These are phyloP conservation scores for Coranthus polyacanthus DNA, from an alignment of 2,797 vertebrate species.

Conservation along the genomic window DNA sequence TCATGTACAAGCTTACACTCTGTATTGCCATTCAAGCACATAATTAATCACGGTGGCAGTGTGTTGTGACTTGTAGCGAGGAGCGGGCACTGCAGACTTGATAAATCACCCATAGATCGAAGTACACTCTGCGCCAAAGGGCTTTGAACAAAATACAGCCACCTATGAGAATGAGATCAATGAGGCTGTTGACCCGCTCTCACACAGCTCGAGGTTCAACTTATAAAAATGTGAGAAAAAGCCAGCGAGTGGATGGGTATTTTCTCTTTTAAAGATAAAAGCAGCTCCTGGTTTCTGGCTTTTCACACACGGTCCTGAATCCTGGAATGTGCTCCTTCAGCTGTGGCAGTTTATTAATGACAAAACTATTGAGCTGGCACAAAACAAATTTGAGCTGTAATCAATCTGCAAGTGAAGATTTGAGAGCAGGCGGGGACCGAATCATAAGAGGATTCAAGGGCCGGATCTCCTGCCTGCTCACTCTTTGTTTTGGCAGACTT, in stretches of 20 bases:
- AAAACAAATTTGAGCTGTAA: constrained; percentile 37
- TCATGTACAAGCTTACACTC: constrained; percentile 69
- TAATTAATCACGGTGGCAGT: constrained; percentile 83
- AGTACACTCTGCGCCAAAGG: constrained; percentile 80
- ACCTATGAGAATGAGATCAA: constrained; percentile 86
- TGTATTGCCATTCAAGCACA: constrained; percentile 70
- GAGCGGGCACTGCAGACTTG: constrained; percentile 75
- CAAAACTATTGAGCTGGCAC: constrained; percentile 42
- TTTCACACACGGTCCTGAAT: background rate
- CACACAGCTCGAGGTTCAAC: constrained; percentile 75
- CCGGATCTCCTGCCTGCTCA: background rate
- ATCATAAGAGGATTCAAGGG: background rate
- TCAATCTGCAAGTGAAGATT: constrained; percentile 38
- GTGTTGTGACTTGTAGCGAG: constrained; percentile 75
- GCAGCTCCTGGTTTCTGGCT: constrained; percentile 2
- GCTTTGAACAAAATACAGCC: constrained; percentile 87
- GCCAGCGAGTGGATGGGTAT: constrained; percentile 54
- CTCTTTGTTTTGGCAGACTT: background rate
- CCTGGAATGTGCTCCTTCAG: constrained; percentile 14
- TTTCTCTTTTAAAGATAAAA: constrained; percentile 22
- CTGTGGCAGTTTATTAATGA: constrained; percentile 40
- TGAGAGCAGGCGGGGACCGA: background rate
- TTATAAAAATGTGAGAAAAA: constrained; percentile 31
- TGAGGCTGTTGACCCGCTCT: constrained; percentile 85
- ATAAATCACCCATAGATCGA: constrained; percentile 85